Evolutionary conservation across 2,797 vertebrate species (phyloP).

Genomic region (Neoniphon sammara): DNA sequence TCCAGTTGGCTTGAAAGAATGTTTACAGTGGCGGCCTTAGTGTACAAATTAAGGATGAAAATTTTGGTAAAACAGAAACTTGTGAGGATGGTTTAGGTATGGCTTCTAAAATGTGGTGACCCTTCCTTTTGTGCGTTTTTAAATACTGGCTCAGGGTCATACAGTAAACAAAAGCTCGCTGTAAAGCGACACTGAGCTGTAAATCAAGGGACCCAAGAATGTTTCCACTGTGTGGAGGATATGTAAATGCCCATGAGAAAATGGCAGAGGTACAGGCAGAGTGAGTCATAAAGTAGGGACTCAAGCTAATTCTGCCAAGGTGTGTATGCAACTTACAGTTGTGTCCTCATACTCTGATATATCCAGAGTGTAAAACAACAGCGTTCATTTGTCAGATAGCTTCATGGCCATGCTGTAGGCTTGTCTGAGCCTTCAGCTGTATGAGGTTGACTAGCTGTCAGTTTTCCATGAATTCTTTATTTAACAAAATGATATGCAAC

Average conservation of each 20-base stretch:
- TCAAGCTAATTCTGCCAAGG: background rate
- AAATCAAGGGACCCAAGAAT: slow-evolving; percentile 75
- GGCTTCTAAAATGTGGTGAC: slow-evolving; percentile 48
- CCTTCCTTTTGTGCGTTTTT: slow-evolving; percentile 77
- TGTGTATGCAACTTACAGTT: slow-evolving; percentile 13
- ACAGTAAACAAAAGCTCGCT: slow-evolving; percentile 80
- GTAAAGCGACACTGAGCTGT: slow-evolving; percentile 73
- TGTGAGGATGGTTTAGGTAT: slow-evolving; percentile 42
- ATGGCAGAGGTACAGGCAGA: slow-evolving; percentile 41
- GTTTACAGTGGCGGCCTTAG: slow-evolving; percentile 48
- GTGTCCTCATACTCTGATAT: background rate
- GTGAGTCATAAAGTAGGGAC: slow-evolving; percentile 23
- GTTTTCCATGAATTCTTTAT: background rate
- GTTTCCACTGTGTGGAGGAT: slow-evolving; percentile 73
- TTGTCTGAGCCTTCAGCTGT: background rate
- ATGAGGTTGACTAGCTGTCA: background rate
- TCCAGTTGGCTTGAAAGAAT: slow-evolving; percentile 1
- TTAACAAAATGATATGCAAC: too few species aligned
- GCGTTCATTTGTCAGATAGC: background rate
- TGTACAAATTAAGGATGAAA: slow-evolving; percentile 50
- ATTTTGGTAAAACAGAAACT: slow-evolving; percentile 48
- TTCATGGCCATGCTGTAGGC: background rate
- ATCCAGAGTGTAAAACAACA: slow-evolving; percentile 2
- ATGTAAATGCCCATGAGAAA: slow-evolving; percentile 60
- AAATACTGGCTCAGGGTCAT: slow-evolving; percentile 70